phyloP scores from a whole-genome alignment of 2,113 vertebrate genomes.

The Murina feae region DNA sequence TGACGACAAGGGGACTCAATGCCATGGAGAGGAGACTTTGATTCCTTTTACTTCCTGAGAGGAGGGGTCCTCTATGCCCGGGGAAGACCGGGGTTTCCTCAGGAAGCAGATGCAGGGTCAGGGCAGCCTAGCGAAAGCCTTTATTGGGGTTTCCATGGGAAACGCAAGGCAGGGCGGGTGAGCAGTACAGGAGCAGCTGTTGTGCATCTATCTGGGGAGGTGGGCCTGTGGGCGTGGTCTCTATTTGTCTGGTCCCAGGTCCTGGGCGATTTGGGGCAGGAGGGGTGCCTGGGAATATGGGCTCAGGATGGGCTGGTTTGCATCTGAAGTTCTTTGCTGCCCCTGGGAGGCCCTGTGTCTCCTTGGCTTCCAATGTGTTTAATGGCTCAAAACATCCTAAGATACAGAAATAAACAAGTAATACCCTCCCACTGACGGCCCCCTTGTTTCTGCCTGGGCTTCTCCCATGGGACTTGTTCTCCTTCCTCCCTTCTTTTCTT shows the following conservation, averaged over 20 bases:
- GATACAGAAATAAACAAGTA: background rate
- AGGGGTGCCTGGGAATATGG: background rate
- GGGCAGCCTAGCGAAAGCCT: background rate
- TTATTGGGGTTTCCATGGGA: background rate
- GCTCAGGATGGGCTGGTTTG: background rate
- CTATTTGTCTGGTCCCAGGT: background rate
- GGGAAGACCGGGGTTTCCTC: background rate
- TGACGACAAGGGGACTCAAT: background rate
- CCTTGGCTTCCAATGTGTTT: background rate
- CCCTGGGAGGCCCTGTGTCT: background rate
- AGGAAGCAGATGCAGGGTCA: background rate
- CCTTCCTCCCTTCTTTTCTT: no score
- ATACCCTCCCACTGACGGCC: no score
- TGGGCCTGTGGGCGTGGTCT: no score
- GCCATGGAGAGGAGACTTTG: background rate
- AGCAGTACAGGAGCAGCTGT: no score
- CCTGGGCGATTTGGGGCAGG: background rate
- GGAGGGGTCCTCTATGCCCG: no score
- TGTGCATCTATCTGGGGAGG: accelerated
- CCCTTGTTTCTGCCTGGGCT: background rate
- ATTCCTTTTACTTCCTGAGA: background rate
- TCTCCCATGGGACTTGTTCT: accelerated
- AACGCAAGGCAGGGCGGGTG: no score
- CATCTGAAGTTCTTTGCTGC: background rate
- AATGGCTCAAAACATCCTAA: background rate